Evolutionary conservation across 2,113 vertebrate genomes (phyloP), one percentile per base, ranked within the genome.

Genomic region (Cyrtonyx montezumae): DNA sequence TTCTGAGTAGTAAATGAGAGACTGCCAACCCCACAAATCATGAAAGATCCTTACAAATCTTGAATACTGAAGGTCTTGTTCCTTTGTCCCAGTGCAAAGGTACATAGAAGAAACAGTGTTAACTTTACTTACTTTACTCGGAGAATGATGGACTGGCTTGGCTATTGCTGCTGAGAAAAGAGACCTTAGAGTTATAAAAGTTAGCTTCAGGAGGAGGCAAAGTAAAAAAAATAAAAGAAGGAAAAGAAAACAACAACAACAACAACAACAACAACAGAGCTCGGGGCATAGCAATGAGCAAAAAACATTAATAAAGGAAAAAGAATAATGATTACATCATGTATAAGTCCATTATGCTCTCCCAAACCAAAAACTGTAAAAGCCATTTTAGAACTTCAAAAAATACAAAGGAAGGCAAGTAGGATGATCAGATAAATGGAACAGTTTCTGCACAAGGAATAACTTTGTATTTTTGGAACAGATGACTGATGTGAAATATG

Each of bases 21-120:
- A 91, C 51, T 82, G 79, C 80, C 84, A 88, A 88, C 80, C 40
- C 40, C 88, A 93, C 74, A 93, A 91, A 94, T 92, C 84, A 63
- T 75, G 67, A 62, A 83, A 89, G 49, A 80, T 89, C 84, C 28
- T 40, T 87, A 62, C 22, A 84, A 42, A 40, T 91, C 74, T 73
- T 82, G 69, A 81, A 79, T 82, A 82, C 4, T 87, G 87, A 89
- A 66, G 14, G 48, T 84, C 48, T 68, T 45, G 11, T 66, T 94
- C 49, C 75, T 70, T 12, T 49, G 30, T 77, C 65, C 34, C 37
- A 74, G 6, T 25, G 87, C 76, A 74, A 88, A 61, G 53, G 28
- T 45, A 87, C 14, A 10, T 8, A 48, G 34, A 34, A 53, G 71
- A 76, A 92, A 42, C 19, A 81, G 25, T 71, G 65, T 19, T 63